Evolutionary conservation across 2,888 invertebrate species (phyloP), one percentile per base, ranked within the genome.

Genomic region (Platycheirus rosarum): DNA sequence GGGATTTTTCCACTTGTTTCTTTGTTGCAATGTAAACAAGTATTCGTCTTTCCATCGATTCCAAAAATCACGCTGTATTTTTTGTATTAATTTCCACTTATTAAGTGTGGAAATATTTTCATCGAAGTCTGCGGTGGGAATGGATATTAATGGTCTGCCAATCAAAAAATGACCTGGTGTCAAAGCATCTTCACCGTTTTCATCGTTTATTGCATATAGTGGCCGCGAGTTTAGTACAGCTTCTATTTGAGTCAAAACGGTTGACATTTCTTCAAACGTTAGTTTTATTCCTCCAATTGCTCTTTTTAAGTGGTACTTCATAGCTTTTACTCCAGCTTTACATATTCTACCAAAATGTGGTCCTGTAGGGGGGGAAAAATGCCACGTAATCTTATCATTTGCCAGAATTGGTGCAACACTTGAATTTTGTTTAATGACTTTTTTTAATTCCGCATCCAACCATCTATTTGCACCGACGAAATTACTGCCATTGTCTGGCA

Each of bases 131-230:
- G 46, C 20, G 16, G 18, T 20, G 11, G 46, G 20, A 46, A 46
- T 46, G 7, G 20, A 20, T n/a, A 46, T 3, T 6, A 46, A n/a
- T 20, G 46, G 46, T 46, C 46, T n/a, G n/a, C n/a, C n/a, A n/a
- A n/a, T n/a, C n/a, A n/a, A n/a, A n/a, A n/a, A n/a, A n/a, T n/a
- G n/a, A n/a, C n/a, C 46, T n/a, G 46, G 46, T 20, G 46, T 46
- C n/a, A 46, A 20, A n/a, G 20, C 4, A 46, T 46, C 44, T n/a
- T 46, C 44, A 46, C 44, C 44, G 44, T 46, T 46, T 46, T 46
- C 20, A 20, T 46, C 44, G 18, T 20, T 46, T 2, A 20, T 46
- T 9, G 20, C 44, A 16, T 20, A 46, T 18, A 46, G 18, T 2
- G 20, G 20, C 18, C n/a, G 44, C 11, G n/a, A 46, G 6, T 46